phyloP scores from a whole-genome alignment of 2,113 vertebrate genomes.

The Tricholaema leucomelas region DNA sequence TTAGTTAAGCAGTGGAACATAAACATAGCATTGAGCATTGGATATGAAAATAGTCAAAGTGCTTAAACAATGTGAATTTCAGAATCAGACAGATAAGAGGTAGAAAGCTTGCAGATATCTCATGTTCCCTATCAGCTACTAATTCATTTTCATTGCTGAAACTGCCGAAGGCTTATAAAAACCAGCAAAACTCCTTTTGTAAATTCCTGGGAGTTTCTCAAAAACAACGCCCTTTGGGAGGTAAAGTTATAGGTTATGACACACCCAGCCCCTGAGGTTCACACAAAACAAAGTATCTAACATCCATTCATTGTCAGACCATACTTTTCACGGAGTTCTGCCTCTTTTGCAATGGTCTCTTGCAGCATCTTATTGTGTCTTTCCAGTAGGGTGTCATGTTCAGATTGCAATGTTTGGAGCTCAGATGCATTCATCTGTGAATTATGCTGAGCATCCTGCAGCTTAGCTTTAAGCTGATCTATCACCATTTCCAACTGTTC shows the following conservation, averaged over 20 bases:
- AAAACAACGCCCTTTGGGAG: background rate
- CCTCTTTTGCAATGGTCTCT: constrained; percentile 91
- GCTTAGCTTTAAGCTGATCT: constrained; percentile 85
- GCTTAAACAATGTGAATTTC: background rate
- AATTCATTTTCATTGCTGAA: background rate
- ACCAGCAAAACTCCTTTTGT: background rate
- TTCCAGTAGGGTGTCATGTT: constrained; percentile 92
- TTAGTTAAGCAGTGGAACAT: background rate
- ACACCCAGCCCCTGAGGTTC: background rate
- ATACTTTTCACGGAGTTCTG: constrained; percentile 93
- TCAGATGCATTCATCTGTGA: constrained; percentile 81
- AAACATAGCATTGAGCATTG: background rate
- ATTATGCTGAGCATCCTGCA: constrained; percentile 88
- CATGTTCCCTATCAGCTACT: background rate
- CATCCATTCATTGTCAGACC: background rate
- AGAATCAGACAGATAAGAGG: background rate
- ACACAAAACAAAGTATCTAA: background rate
- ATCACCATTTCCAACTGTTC: constrained; percentile 85
- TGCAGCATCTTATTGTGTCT: constrained; percentile 96
- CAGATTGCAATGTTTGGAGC: constrained; percentile 86
- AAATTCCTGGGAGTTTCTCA: background rate
- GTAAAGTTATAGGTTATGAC: background rate
- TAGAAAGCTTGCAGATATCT: background rate
- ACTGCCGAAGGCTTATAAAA: background rate
- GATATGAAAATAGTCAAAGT: background rate